These are phyloP conservation scores for Synanthedon vespiformis DNA, from an alignment of 2,888 invertebrate species.

Conservation along the genomic window DNA sequence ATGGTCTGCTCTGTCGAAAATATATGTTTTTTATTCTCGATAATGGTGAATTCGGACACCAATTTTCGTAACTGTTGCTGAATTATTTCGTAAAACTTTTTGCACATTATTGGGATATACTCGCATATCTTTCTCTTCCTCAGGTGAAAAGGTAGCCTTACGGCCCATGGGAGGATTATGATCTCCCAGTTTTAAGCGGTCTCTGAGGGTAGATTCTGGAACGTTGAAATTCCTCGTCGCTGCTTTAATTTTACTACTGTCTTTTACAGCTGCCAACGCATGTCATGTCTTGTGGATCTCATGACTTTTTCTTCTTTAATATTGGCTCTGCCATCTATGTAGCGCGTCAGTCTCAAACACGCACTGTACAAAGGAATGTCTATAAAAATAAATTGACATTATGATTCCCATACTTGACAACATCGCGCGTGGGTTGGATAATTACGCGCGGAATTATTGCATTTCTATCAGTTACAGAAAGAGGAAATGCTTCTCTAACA, in stretches of 20 bases:
- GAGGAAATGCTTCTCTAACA: no score
- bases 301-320: background rate
- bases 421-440: background rate
- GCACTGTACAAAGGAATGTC: no score
- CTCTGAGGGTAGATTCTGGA: slow-evolving; percentile 1
- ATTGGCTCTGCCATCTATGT: background rate
- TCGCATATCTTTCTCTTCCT: slow-evolving; percentile 1
- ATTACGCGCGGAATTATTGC: background rate
- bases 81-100: slow-evolving; percentile 3
- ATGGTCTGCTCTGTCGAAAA: slow-evolving; percentile 1
- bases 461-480: no score
- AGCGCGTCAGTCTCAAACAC: no score
- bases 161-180: background rate
- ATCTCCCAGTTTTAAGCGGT: slow-evolving; percentile 1
- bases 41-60: background rate
- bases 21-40: slow-evolving; percentile 1
- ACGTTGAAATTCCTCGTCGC: background rate
- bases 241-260: background rate
- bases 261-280: background rate
- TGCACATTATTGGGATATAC: slow-evolving; percentile 1
- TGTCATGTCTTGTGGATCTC: background rate
- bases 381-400: background rate
- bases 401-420: background rate
- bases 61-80: slow-evolving; percentile 3
- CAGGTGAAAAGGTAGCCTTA: background rate